Evolutionary conservation across 2,888 invertebrate genomes (phyloP), one percentile per base, ranked within the genome.

Genomic region (Empis stercorea): DNA sequence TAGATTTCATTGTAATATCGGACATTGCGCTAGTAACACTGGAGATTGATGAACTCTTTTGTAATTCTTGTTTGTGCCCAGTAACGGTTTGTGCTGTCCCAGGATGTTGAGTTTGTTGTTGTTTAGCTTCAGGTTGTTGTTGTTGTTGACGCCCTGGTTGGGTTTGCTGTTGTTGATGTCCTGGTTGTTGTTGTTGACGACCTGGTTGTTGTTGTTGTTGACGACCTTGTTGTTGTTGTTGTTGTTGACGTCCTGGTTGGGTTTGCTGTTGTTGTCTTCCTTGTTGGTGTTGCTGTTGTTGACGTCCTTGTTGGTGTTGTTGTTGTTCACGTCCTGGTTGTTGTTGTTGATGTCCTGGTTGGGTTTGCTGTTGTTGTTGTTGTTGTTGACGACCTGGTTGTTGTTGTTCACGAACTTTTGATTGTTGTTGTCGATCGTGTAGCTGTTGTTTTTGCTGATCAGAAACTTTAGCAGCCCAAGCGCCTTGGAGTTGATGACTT

Each of bases 141-240:
- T 34, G 40, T 38, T 43, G 51, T 44, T 52, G 46, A 36, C 45
- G 48, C 1, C 34, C 38, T 7, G 15, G 47, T 2, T 15, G 13
- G n/a, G n/a, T n/a, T 27, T 30, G 27, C 15, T 30, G 34, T 27
- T 37, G 45, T 14, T 34, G 42, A 9, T 27, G 44, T 34, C 17
- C 52, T 20, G 23, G 43, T 20, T 20, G 47, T 14, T 13, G 50
- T 17, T 45, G 42, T 6, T 11, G 23, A 2, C 45, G 47, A 15
- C n/a, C 27, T 20, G 48, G 34, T 36, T 48, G 39, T 27, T 44
- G 46, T 13, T 48, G 49, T n/a, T 37, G 32, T 23, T 27, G 51
- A 14, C 36, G 40, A 15, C 48, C 43, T 27, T 40, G 27, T 17
- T 37, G 50, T 27, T 49, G 50, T 14, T 39, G 17, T 37, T 17